A percentile compares a stretch with the other conserved stretches of the same genome.
Evolutionary conservation across 2,888 invertebrate genomes (phyloP).

Genomic region (Urechis unicinctus): DNA sequence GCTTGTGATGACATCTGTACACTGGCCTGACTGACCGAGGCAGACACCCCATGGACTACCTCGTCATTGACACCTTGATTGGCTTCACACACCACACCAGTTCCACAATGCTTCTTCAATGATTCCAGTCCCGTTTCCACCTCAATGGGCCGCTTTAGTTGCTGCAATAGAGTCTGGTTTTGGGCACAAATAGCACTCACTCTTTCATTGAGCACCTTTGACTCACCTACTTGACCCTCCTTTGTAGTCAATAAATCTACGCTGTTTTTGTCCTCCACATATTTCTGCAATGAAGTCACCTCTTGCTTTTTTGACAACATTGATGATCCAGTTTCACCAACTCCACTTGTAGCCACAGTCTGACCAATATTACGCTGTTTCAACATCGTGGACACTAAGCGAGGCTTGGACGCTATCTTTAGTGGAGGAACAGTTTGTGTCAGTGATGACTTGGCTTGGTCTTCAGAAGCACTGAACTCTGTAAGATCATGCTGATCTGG

Average conservation of each 20-base stretch:
- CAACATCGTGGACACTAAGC: conserved; percentile 36
- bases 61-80: too few species aligned
- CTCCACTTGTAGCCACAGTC: not conserved
- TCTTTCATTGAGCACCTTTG: not conserved
- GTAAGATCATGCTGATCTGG: not conserved
- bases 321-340: not conserved
- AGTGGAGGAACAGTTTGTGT: conserved; percentile 10
- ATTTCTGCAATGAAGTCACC: not conserved
- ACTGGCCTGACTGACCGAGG: not conserved
- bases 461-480: not conserved
- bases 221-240: not conserved
- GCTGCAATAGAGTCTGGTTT: conserved; percentile 12
- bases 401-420: conserved; percentile 12
- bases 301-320: not conserved
- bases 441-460: not conserved
- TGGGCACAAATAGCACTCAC: conserved; percentile 9
- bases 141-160: conserved; percentile 10
- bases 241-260: not conserved
- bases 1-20: not conserved
- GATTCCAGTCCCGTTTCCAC: not conserved
- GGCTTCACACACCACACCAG: too few species aligned
- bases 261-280: not conserved
- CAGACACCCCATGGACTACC: not conserved
- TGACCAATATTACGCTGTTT: conserved; percentile 32
- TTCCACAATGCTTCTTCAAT: not conserved